These are phyloP conservation scores for Tauraco erythrolophus DNA, from an alignment of 2,113 vertebrate genomes.

Conservation along the genomic window DNA sequence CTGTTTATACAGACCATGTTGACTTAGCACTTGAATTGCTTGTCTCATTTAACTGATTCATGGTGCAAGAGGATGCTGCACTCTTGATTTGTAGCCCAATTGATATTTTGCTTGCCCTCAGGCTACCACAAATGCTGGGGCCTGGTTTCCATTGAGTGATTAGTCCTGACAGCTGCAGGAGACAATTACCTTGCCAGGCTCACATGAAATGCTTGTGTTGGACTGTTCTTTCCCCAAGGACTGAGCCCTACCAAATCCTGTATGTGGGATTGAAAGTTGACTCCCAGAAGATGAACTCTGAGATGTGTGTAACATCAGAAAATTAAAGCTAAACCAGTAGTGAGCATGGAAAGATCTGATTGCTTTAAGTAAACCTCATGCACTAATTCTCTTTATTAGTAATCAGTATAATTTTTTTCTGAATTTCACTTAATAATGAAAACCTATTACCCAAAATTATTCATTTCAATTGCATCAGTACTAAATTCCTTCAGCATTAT, in stretches of 20 bases:
- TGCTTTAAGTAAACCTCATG: background rate
- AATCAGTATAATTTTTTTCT: background rate
- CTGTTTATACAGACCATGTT: constrained; percentile 26
- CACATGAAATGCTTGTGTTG: background rate
- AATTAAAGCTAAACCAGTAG: background rate
- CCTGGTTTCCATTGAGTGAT: constrained; percentile 42
- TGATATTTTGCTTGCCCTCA: constrained; percentile 45
- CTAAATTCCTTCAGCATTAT: background rate
- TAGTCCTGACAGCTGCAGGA: constrained; percentile 46
- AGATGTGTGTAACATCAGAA: background rate
- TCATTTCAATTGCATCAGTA: background rate
- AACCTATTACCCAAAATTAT: background rate
- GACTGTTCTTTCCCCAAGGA: constrained; percentile 3
- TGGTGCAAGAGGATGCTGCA: constrained; percentile 37
- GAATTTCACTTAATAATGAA: background rate
- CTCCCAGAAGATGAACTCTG: background rate
- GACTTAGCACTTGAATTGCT: constrained; percentile 39
- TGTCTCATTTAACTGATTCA: constrained; percentile 54
- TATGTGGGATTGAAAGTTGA: background rate
- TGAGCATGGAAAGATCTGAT: background rate
- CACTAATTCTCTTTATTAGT: background rate
- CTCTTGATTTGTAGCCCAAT: constrained; percentile 48
- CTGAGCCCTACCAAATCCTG: background rate
- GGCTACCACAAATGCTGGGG: constrained; percentile 39
- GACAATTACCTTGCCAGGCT: constrained; percentile 39